phyloP scores from a whole-genome alignment of 2,113 vertebrate species.

The Sapajus apella region DNA sequence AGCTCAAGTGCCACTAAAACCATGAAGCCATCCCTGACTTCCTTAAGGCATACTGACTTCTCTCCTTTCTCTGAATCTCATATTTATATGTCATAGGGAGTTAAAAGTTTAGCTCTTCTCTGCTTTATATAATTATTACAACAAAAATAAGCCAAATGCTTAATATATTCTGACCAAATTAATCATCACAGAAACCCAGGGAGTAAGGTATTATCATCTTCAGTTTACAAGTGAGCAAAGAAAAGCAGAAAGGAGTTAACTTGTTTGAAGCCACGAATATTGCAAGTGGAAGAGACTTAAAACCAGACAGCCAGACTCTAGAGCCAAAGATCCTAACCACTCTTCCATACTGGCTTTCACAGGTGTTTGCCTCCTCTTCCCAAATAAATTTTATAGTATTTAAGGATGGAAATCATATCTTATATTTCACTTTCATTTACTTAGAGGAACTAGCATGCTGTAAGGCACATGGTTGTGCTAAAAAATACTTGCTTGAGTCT shows the following conservation, averaged over 20 bases:
- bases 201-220: not conserved
- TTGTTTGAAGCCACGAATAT: conserved; percentile 8
- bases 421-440: conserved; percentile 31
- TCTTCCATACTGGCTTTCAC: not conserved
- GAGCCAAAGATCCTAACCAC: not conserved
- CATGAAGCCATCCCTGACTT: not conserved
- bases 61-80: not conserved
- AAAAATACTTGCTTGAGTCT: not conserved
- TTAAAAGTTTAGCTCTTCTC: not conserved
- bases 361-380: not conserved
- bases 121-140: conserved; percentile 18
- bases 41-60: not conserved
- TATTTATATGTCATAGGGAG: not conserved
- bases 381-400: not conserved
- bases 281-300: not conserved
- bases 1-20: not conserved
- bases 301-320: conserved; percentile 9
- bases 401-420: not conserved
- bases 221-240: conserved; percentile 37
- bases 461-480: not conserved
- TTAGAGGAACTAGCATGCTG: not conserved
- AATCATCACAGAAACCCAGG: conserved; percentile 12
- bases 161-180: conserved; percentile 24
- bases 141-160: conserved; percentile 30
- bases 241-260: not conserved